Evolutionary conservation across 2,797 vertebrate species (phyloP).

Genomic region (Falco concolor): DNA sequence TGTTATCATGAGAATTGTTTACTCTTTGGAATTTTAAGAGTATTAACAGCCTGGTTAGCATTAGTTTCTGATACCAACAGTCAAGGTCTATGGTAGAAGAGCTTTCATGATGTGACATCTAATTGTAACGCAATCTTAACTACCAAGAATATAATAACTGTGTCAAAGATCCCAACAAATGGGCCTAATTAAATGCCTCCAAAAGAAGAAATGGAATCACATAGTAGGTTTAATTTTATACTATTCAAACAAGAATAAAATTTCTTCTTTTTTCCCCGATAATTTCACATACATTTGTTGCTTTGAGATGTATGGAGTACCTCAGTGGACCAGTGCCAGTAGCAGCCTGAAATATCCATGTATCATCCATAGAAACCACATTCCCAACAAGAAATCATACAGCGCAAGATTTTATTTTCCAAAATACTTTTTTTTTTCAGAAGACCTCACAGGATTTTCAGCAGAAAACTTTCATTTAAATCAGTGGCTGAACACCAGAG

Average conservation of each 20-base stretch:
- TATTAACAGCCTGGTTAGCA: conserved; percentile 6
- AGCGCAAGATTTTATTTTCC: background rate
- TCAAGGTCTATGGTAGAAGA: conserved; percentile 59
- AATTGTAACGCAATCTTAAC: conserved; percentile 70
- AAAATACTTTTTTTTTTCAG: background rate
- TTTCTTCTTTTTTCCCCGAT: background rate
- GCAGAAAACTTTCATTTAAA: background rate
- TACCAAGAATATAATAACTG: conserved; percentile 32
- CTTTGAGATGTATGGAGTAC: background rate
- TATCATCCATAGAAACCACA: background rate
- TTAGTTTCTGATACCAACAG: conserved; percentile 58
- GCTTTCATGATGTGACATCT: conserved; percentile 65
- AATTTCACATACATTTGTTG: background rate
- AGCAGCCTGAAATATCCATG: background rate
- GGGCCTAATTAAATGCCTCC: conserved; percentile 40
- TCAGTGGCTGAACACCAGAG: background rate
- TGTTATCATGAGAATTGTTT: conserved; percentile 36
- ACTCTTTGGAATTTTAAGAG: conserved; percentile 35
- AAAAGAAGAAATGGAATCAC: conserved; percentile 15
- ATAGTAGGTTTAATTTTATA: conserved; percentile 20
- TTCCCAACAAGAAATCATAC: background rate
- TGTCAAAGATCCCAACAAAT: conserved; percentile 40
- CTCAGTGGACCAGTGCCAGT: background rate
- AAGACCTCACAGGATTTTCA: background rate
- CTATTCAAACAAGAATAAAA: background rate